A percentile compares a stretch with the other conserved stretches of the same genome.
These are phyloP conservation scores for Salarias fasciatus DNA, from an alignment of 2,797 vertebrate genomes.

Conservation along the genomic window DNA sequence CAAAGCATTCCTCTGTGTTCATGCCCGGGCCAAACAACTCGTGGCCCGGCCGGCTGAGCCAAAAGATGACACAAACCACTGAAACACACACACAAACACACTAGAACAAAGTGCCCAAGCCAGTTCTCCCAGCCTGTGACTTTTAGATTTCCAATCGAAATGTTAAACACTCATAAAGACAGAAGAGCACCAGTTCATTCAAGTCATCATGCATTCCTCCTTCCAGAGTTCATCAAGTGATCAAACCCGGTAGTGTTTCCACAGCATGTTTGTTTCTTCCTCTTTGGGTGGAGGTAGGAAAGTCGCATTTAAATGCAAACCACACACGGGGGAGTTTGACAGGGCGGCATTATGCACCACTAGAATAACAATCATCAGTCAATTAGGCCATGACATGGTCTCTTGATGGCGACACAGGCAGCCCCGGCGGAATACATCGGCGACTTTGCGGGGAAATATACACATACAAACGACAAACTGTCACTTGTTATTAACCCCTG, in stretches of 20 bases:
- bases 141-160: conserved; percentile 7
- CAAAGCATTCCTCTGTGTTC: conserved; percentile 74
- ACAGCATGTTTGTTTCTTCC: conserved; percentile 26
- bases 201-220: not conserved
- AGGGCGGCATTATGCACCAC: conserved; percentile 49
- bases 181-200: not conserved
- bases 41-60: conserved; percentile 55
- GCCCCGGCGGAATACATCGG: conserved; percentile 54
- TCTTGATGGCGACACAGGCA: conserved; percentile 50
- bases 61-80: conserved; percentile 50
- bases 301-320: conserved; percentile 40
- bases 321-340: conserved; percentile 40
- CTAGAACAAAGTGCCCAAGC: not conserved
- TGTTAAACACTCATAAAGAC: not conserved
- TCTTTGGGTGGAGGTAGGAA: conserved; percentile 27
- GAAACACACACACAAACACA: conserved; percentile 5
- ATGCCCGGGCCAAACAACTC: conserved; percentile 67
- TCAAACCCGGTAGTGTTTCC: conserved; percentile 17
- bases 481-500: conserved; percentile 45
- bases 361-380: conserved; percentile 69
- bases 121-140: conserved; percentile 12
- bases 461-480: conserved; percentile 49
- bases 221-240: not conserved
- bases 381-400: conserved; percentile 66
- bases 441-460: conserved; percentile 46